phyloP scores from a whole-genome alignment of 2,888 invertebrate genomes.

The Perithous albicinctus region DNA sequence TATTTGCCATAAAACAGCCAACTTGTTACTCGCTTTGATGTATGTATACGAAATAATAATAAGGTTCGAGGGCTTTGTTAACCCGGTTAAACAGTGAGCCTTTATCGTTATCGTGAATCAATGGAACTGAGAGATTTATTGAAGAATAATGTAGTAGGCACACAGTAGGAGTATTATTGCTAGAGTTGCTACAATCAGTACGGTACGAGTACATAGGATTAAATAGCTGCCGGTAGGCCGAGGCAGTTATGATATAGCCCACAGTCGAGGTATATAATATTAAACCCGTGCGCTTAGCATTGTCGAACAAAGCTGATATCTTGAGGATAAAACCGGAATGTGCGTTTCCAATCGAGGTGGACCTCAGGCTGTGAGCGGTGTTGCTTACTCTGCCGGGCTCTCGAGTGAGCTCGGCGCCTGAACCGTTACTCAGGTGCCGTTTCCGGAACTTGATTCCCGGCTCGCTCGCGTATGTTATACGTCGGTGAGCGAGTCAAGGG shows the following conservation, averaged over 20 bases:
- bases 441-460: slow-evolving; percentile 71
- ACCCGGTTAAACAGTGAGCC: slow-evolving; percentile 44
- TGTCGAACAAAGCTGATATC: slow-evolving; percentile 68
- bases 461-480: slow-evolving; percentile 57
- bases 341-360: slow-evolving; percentile 68
- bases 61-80: slow-evolving; percentile 41
- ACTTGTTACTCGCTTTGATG: slow-evolving; percentile 33
- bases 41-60: slow-evolving; percentile 26
- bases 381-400: slow-evolving; percentile 57
- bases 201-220: slow-evolving; percentile 46
- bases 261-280: slow-evolving; percentile 17
- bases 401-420: slow-evolving; percentile 64
- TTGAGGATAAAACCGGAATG: slow-evolving; percentile 71
- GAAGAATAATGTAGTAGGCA: slow-evolving; percentile 37
- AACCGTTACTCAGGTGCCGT: slow-evolving; percentile 71
- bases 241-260: slow-evolving; percentile 64
- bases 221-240: slow-evolving; percentile 54
- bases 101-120: slow-evolving; percentile 56
- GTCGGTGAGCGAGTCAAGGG: slow-evolving; percentile 52
- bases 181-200: slow-evolving; percentile 50
- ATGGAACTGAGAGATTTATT: slow-evolving; percentile 54
- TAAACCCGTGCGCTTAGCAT: slow-evolving; percentile 63
- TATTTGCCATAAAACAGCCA: slow-evolving; percentile 37
- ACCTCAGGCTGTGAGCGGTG: slow-evolving; percentile 43
- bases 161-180: slow-evolving; percentile 42